phyloP scores from a whole-genome alignment of 2,113 vertebrate species.

The Sus scrofa region T2T-Sscrofa CM000814.6:100940501-100941000 shows the following conservation, averaged over 20 bases:
- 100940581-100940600: neutral
- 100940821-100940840: constrained; percentile 8
- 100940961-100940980: constrained; percentile 1
- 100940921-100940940: neutral
- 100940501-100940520: neutral
- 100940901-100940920: neutral
- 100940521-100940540: constrained; percentile 24
- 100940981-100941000: neutral
- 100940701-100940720: neutral
- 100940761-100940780: constrained; percentile 3
- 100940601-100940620: neutral
- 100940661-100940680: neutral
- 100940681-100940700: neutral
- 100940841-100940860: constrained; percentile 21
- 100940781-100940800: neutral
- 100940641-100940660: constrained; percentile 5
- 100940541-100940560: neutral
- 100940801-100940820: neutral
- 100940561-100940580: neutral
- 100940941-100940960: neutral
- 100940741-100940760: neutral
- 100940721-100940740: neutral
- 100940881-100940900: neutral
- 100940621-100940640: constrained; percentile 10
- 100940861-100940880: constrained; percentile 31